Conservation (phyloP, 2,888 invertebrate species). For the Philereme vetulata region DNA sequence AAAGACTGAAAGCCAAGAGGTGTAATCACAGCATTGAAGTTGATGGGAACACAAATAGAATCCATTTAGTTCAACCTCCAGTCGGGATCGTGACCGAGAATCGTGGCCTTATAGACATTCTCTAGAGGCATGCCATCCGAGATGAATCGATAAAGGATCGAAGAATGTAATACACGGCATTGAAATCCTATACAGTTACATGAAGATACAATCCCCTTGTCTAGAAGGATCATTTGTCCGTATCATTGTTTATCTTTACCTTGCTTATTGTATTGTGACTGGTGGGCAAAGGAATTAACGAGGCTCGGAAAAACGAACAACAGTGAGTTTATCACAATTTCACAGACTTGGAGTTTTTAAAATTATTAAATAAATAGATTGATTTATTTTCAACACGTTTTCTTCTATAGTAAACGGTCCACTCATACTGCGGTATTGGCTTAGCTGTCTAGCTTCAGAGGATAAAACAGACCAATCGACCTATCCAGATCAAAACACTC, state of each 20-base stretch:
- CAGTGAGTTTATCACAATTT: no score
- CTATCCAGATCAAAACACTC: conserved; percentile 16
- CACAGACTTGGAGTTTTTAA: no score
- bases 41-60: conserved; percentile 25
- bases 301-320: no score
- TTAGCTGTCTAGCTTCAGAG: not conserved
- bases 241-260: no score
- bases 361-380: no score
- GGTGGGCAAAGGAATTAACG: no score
- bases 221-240: no score
- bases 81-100: conserved; percentile 30
- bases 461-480: not conserved
- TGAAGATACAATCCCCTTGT: not conserved
- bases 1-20: conserved; percentile 7
- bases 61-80: conserved; percentile 23
- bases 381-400: no score
- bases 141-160: conserved; percentile 7
- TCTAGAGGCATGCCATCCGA: conserved; percentile 21
- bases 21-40: conserved; percentile 18
- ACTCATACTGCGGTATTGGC: not conserved
- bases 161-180: conserved; percentile 13
- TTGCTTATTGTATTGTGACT: no score
- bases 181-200: not conserved
- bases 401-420: no score
- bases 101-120: conserved; percentile 30